These are phyloP conservation scores for Leptinotarsa texana DNA, from an alignment of 1,140 invertebrate species.

Conservation along the genomic window DNA sequence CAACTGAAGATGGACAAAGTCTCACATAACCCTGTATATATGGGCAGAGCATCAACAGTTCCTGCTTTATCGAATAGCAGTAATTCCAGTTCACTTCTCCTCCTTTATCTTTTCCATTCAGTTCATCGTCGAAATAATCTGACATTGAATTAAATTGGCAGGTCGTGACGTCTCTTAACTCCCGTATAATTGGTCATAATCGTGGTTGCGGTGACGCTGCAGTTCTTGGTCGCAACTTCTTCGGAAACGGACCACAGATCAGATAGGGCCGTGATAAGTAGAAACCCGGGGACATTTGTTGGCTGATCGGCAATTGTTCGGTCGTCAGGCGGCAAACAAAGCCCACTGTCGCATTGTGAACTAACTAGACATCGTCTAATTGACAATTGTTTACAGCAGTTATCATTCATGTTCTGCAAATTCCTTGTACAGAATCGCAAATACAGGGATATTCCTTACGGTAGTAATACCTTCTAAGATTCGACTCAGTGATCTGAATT, in stretches of 20 bases:
- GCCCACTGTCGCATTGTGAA: slow-evolving; percentile 51
- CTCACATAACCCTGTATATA: too few relatives aligned
- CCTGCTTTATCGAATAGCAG: too few relatives aligned
- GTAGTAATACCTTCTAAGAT: too few relatives aligned
- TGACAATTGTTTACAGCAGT: slow-evolving; percentile 56
- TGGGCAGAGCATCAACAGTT: too few relatives aligned
- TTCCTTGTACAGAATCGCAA: slow-evolving; percentile 50
- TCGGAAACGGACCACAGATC: slow-evolving; percentile 33
- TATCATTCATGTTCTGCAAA: slow-evolving; percentile 56
- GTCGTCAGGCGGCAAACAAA: slow-evolving; percentile 52
- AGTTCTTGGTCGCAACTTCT: slow-evolving; percentile 9
- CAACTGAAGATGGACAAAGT: too few relatives aligned
- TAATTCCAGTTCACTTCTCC: not conserved
- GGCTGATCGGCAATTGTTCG: slow-evolving; percentile 48
- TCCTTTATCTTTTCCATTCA: not conserved
- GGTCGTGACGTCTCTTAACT: slow-evolving; percentile 26
- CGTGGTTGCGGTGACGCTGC: slow-evolving; percentile 13
- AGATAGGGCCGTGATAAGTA: slow-evolving; percentile 52
- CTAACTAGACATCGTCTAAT: slow-evolving; percentile 56
- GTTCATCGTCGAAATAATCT: slow-evolving; percentile 14
- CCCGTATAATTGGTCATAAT: slow-evolving; percentile 28
- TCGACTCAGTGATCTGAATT: too few relatives aligned
- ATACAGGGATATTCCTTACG: too few relatives aligned
- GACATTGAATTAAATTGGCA: slow-evolving; percentile 27
- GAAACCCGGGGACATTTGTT: slow-evolving; percentile 49